Evolutionary conservation across 2,888 invertebrate genomes (phyloP).

Genomic region (Ceratothoa steindachneri): DNA sequence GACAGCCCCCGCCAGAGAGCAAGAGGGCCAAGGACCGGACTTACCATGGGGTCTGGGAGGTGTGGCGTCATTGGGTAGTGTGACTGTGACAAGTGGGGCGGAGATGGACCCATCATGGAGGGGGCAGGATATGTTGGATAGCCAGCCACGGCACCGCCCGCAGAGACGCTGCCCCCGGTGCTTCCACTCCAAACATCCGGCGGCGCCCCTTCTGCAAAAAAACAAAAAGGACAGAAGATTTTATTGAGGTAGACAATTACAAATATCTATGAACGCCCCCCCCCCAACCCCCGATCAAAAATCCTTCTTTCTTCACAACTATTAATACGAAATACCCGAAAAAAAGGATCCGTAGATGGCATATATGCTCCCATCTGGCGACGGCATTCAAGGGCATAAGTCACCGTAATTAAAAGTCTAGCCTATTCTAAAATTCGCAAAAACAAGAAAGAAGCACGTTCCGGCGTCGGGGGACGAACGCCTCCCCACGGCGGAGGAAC

Average conservation of each 20-base stretch:
- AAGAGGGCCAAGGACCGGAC: too few species aligned
- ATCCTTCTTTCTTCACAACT: too few species aligned
- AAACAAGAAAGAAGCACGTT: too few species aligned
- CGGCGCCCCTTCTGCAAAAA: constrained; percentile 30
- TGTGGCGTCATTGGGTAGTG: constrained; percentile 34
- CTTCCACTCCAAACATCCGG: constrained; percentile 31
- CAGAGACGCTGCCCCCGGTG: constrained; percentile 23
- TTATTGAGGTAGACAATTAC: not conserved
- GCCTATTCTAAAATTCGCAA: too few species aligned
- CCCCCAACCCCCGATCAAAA: not conserved
- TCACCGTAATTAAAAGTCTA: too few species aligned
- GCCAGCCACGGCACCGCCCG: constrained; percentile 36
- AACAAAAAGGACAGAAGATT: not conserved
- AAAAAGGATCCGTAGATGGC: too few species aligned
- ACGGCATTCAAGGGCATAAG: too few species aligned
- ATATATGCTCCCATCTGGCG: too few species aligned
- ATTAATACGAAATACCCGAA: too few species aligned
- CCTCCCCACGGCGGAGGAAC: too few species aligned
- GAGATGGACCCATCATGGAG: constrained; percentile 43
- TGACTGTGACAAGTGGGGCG: constrained; percentile 33
- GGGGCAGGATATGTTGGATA: constrained; percentile 34
- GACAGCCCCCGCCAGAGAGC: too few species aligned
- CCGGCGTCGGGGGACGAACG: too few species aligned
- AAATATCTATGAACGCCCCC: not conserved
- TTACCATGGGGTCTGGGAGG: constrained; percentile 44